phyloP scores from a whole-genome alignment of 1,140 invertebrate species.

The Sesamia nonagrioides region DNA sequence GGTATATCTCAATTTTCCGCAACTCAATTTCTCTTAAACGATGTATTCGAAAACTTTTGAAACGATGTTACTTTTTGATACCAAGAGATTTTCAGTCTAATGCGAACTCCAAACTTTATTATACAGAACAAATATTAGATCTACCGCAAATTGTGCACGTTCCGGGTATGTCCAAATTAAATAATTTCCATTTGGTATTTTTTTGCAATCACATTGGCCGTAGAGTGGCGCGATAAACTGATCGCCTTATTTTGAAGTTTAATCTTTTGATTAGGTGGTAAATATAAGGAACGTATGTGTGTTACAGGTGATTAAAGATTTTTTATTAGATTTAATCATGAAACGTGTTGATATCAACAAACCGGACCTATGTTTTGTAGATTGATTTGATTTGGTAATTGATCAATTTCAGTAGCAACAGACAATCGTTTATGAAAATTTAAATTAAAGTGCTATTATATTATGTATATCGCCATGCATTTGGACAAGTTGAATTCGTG shows the following conservation, averaged over 20 bases:
- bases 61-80: conserved; percentile 1
- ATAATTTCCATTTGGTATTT: too few relatives aligned
- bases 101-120: neutral
- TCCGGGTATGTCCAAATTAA: too few relatives aligned
- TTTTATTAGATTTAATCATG: neutral
- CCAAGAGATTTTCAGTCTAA: conserved; percentile 5
- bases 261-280: neutral
- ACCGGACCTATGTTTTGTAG: neutral
- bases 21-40: neutral
- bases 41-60: neutral
- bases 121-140: neutral
- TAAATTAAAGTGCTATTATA: too few relatives aligned
- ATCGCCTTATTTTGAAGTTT: too few relatives aligned
- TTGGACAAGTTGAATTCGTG: too few relatives aligned
- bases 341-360: neutral
- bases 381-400: neutral
- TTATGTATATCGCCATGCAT: too few relatives aligned
- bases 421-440: too few relatives aligned
- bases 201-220: too few relatives aligned
- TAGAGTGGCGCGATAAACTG: too few relatives aligned
- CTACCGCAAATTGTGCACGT: neutral
- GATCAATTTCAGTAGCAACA: neutral
- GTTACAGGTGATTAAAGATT: neutral
- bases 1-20: neutral
- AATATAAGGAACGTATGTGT: neutral